phyloP scores from a whole-genome alignment of 2,113 vertebrate species.

The Tupaia tana region DNA sequence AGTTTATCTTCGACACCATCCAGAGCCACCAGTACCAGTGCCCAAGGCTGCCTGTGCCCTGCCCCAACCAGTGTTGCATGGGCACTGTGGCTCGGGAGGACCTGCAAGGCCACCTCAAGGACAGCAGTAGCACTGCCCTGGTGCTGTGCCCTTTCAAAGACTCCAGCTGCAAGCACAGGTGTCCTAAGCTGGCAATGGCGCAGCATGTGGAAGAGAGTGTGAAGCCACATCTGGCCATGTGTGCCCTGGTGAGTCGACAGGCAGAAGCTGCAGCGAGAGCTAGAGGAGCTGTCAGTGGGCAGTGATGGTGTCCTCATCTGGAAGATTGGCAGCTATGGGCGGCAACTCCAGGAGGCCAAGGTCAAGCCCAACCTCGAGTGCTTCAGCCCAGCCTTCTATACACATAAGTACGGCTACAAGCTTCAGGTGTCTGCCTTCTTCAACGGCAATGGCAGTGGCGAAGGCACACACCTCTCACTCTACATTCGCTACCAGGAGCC shows the following conservation, averaged over 20 bases:
- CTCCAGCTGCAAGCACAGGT: conserved; percentile 98
- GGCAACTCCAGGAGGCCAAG: conserved; percentile 97
- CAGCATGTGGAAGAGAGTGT: conserved; percentile 97
- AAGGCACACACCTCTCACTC: conserved; percentile 96
- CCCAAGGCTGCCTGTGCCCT: conserved; percentile 95
- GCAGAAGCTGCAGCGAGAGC: conserved; percentile 93
- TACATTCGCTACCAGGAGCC: conserved; percentile 96
- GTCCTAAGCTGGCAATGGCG: conserved; percentile 95
- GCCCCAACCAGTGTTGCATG: conserved; percentile 97
- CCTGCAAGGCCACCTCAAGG: conserved; percentile 94
- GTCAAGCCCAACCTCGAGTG: conserved; percentile 97
- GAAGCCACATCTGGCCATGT: conserved; percentile 96
- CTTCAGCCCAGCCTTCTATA: conserved; percentile 99
- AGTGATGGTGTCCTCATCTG: conserved; percentile 96
- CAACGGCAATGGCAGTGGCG: conserved; percentile 97
- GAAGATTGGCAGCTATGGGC: conserved; percentile 96
- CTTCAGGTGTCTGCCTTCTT: conserved; percentile 98
- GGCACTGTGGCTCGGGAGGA: conserved; percentile 96
- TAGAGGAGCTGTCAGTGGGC: conserved; percentile 97
- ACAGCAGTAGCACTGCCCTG: conserved; percentile 95
- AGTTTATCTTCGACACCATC: conserved; percentile 98
- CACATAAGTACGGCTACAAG: conserved; percentile 98
- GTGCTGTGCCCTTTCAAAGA: conserved; percentile 98
- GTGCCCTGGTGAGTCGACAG: conserved; percentile 95
- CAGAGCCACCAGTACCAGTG: conserved; percentile 99